A percentile compares a stretch with the other conserved stretches of the same genome.
These are phyloP conservation scores for Cheilosia vulpina DNA, from an alignment of 2,888 invertebrate species.

Conservation along the genomic window DNA sequence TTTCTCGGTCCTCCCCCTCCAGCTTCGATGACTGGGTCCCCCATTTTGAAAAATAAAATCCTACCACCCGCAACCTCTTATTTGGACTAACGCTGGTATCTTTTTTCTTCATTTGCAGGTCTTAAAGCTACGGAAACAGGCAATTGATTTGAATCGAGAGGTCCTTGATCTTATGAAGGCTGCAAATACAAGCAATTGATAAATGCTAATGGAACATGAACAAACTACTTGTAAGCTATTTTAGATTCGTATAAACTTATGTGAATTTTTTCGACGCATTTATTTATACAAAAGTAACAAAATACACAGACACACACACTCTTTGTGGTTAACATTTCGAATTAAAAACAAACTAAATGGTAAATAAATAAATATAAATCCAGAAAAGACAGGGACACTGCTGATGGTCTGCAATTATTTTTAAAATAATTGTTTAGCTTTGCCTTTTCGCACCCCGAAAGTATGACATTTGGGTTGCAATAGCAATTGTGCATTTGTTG, in stretches of 20 bases:
- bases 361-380: not conserved
- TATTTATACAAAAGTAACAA: constrained; percentile 74
- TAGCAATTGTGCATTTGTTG: constrained; percentile 8
- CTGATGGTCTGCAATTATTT: constrained; percentile 56
- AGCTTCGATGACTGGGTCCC: too few relatives aligned
- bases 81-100: not conserved
- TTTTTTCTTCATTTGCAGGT: constrained; percentile 83
- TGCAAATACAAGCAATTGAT: constrained; percentile 58
- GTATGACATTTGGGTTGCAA: constrained; percentile 3
- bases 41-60: too few relatives aligned
- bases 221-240: constrained; percentile 43
- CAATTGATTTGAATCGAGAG: constrained; percentile 85
- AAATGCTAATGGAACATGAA: constrained; percentile 10
- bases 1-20: too few relatives aligned
- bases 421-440: constrained; percentile 58
- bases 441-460: constrained; percentile 59
- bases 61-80: not conserved
- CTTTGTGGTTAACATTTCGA: constrained; percentile 38
- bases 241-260: constrained; percentile 76
- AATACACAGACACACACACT: constrained; percentile 8
- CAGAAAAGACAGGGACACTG: constrained; percentile 55
- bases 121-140: constrained; percentile 86
- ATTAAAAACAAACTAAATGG: constrained; percentile 15
- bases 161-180: constrained; percentile 82
- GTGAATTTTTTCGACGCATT: constrained; percentile 83